Evolutionary conservation across 1,140 invertebrate species (phyloP).

Genomic region (Zaprionus davidi): DNA sequence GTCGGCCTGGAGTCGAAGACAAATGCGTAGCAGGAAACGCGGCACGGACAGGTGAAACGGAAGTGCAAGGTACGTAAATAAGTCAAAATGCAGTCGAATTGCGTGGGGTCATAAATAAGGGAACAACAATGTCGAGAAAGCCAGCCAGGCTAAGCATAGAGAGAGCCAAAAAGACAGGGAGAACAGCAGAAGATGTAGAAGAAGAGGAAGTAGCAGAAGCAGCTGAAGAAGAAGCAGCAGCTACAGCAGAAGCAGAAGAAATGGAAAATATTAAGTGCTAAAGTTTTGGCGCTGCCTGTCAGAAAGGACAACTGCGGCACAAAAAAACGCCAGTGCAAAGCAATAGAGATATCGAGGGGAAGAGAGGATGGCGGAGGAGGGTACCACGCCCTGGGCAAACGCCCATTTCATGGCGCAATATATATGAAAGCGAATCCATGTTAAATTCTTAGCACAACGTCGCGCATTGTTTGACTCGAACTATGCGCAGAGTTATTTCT

Average conservation of each 20-base stretch:
- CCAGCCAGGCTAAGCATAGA: conserved; percentile 38
- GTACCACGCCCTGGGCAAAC: conserved; percentile 33
- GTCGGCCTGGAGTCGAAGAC: conserved; percentile 1
- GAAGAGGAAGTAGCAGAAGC: background rate
- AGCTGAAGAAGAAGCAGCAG: background rate
- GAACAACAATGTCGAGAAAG: conserved; percentile 48
- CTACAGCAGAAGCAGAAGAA: conserved; percentile 13
- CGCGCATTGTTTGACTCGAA: conserved; percentile 76
- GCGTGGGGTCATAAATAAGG: conserved; percentile 60
- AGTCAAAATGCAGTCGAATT: conserved; percentile 58
- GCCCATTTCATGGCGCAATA: conserved; percentile 16
- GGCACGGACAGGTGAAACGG: conserved; percentile 27
- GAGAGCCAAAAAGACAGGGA: background rate
- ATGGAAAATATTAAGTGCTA: conserved; percentile 60
- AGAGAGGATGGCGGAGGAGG: background rate
- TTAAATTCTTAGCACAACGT: conserved; percentile 70
- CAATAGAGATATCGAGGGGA: background rate
- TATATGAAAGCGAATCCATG: conserved; percentile 55
- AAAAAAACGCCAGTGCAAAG: conserved; percentile 18
- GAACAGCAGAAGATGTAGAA: background rate
- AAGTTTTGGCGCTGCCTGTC: conserved; percentile 65
- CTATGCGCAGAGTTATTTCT: conserved; percentile 78
- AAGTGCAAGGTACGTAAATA: conserved; percentile 70
- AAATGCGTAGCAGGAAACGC: conserved; percentile 18
- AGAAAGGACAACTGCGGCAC: conserved; percentile 32